These are phyloP conservation scores for Garrulus glandarius DNA, from an alignment of 2,797 vertebrate genomes.

Conservation along the genomic window DNA sequence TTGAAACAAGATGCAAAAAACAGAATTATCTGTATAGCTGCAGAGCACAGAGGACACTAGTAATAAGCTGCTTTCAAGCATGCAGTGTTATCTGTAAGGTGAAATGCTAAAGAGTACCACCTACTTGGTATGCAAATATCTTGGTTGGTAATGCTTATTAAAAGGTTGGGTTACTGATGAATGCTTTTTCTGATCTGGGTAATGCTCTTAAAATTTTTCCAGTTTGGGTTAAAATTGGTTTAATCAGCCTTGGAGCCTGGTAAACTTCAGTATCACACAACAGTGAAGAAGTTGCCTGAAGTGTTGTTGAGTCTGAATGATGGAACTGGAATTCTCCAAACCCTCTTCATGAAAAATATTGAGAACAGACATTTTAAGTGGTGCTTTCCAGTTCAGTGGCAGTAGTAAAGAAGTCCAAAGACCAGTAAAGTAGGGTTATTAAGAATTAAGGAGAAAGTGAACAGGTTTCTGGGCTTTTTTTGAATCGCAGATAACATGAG, in stretches of 20 bases:
- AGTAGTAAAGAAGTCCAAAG: neutral
- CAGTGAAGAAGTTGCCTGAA: neutral
- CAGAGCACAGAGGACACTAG: neutral
- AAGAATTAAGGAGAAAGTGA: neutral
- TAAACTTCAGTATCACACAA: neutral
- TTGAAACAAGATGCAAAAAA: neutral
- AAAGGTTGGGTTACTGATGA: neutral
- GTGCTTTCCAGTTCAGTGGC: neutral
- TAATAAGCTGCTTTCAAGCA: neutral
- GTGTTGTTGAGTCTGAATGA: neutral
- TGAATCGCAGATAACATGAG: neutral
- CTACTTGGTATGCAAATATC: neutral
- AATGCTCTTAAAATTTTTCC: neutral
- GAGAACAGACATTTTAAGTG: neutral
- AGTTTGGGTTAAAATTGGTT: neutral
- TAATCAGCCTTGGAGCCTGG: neutral
- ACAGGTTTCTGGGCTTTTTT: fast-evolving
- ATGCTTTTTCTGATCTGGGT: neutral
- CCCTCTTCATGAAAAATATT: neutral
- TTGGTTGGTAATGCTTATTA: neutral
- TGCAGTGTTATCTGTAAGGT: neutral
- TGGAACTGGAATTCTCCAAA: neutral
- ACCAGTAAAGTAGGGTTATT: neutral
- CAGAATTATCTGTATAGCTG: neutral
- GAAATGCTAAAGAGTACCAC: neutral